These are phyloP conservation scores for Spea hammondii DNA, from an alignment of 2,797 vertebrate genomes.

Conservation along the genomic window DNA sequence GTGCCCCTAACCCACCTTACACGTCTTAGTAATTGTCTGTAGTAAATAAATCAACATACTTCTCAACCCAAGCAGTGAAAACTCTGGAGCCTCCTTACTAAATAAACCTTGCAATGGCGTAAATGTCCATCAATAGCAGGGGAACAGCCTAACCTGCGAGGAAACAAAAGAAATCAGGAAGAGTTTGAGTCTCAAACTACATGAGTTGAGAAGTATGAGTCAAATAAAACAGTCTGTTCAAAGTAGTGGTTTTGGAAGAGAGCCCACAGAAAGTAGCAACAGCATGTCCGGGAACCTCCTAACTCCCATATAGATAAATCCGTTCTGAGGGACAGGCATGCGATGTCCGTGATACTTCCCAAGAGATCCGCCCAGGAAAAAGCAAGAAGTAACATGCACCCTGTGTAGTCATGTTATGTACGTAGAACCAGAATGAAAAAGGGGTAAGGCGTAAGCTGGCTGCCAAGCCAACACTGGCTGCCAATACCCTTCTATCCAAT, in stretches of 20 bases:
- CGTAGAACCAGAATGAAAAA: too few species aligned
- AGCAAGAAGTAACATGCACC: too few species aligned
- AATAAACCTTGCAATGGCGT: background rate
- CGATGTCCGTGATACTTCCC: background rate
- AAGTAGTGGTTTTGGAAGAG: background rate
- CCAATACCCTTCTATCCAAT: too few species aligned
- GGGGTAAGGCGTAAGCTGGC: too few species aligned
- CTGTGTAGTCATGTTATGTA: too few species aligned
- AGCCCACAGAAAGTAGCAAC: background rate
- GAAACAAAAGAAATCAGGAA: conserved; percentile 1
- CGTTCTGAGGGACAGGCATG: background rate
- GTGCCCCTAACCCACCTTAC: conserved; percentile 20
- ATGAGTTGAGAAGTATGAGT: conserved; percentile 33
- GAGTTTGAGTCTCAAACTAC: background rate
- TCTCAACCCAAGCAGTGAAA: background rate
- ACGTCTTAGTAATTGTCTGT: conserved; percentile 1
- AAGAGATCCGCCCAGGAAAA: too few species aligned
- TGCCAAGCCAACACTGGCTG: too few species aligned
- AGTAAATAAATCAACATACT: background rate
- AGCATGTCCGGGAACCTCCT: background rate
- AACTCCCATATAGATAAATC: background rate
- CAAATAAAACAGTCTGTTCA: conserved; percentile 13
- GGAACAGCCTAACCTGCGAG: conserved; percentile 15
- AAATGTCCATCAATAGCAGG: accelerated
- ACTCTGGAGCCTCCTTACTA: background rate